These are phyloP conservation scores for Eidolon helvum DNA, from an alignment of 2,113 vertebrate genomes.

Conservation along the genomic window DNA sequence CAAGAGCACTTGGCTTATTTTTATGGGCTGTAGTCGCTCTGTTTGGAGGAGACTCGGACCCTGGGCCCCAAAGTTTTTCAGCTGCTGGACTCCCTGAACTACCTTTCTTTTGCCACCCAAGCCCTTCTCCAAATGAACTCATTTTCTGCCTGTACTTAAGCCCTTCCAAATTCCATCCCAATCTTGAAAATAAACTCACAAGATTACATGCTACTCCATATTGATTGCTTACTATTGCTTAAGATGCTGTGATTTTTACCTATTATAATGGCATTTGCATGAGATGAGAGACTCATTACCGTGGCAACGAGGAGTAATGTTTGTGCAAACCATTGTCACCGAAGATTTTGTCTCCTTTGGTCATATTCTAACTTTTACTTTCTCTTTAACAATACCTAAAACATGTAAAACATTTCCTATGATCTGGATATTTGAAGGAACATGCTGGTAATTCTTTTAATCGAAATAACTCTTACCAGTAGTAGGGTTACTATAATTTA, in stretches of 20 bases:
- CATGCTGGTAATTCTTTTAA: too few relatives aligned
- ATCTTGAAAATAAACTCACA: background rate
- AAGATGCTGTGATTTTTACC: background rate
- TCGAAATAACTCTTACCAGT: background rate
- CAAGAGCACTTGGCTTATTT: background rate
- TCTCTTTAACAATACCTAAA: background rate
- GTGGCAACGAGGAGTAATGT: background rate
- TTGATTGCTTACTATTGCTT: background rate
- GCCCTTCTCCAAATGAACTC: background rate
- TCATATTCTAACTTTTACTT: background rate
- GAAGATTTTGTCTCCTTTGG: background rate
- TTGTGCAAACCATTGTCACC: background rate
- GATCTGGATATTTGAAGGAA: background rate
- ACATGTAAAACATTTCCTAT: background rate
- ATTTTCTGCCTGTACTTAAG: background rate
- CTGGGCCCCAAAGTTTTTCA: background rate
- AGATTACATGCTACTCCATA: background rate
- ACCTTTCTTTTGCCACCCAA: background rate
- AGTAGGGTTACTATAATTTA: background rate
- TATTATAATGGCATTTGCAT: background rate
- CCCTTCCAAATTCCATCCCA: background rate
- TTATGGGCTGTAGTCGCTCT: background rate
- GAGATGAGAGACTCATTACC: background rate
- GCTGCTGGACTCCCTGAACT: background rate
- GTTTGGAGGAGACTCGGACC: background rate